Evolutionary conservation across 2,888 invertebrate genomes (phyloP).

Genomic region (Ochropleura plecta): DNA sequence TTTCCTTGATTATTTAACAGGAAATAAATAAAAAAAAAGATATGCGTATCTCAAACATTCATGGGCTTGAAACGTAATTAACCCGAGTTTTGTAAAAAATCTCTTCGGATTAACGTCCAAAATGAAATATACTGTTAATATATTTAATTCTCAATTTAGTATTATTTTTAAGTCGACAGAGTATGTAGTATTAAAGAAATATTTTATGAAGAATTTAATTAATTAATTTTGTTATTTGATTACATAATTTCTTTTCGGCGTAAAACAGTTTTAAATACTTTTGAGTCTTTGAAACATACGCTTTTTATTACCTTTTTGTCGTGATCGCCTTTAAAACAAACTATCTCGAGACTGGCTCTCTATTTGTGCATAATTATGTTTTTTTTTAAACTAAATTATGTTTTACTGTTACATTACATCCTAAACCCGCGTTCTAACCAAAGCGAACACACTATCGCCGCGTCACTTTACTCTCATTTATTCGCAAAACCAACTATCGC

Average conservation of each 20-base stretch:
- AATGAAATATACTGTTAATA: constrained; percentile 25
- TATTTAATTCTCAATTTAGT: constrained; percentile 50
- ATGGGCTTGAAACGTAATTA: background rate
- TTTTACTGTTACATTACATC: background rate
- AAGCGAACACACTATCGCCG: background rate
- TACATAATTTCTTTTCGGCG: constrained; percentile 7
- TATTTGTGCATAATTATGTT: constrained; percentile 11
- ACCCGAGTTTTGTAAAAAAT: background rate
- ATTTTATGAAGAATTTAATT: constrained; percentile 49
- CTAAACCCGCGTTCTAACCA: background rate
- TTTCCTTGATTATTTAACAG: background rate
- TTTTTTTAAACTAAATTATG: background rate
- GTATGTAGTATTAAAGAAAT: constrained; percentile 45
- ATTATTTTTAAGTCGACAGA: constrained; percentile 49
- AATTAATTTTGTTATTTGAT: constrained; percentile 40
- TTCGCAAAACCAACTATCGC: background rate
- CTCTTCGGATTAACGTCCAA: constrained; percentile 25
- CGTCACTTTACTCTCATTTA: background rate
- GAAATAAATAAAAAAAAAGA: background rate
- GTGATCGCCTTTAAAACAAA: background rate
- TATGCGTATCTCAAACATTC: background rate
- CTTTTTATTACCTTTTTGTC: background rate
- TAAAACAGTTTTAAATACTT: background rate
- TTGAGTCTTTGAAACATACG: background rate
- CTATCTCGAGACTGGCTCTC: constrained; percentile 40